Evolutionary conservation across 2,888 invertebrate genomes (phyloP), one percentile per base, ranked within the genome.

Genomic region (Electrophaes corylata): DNA sequence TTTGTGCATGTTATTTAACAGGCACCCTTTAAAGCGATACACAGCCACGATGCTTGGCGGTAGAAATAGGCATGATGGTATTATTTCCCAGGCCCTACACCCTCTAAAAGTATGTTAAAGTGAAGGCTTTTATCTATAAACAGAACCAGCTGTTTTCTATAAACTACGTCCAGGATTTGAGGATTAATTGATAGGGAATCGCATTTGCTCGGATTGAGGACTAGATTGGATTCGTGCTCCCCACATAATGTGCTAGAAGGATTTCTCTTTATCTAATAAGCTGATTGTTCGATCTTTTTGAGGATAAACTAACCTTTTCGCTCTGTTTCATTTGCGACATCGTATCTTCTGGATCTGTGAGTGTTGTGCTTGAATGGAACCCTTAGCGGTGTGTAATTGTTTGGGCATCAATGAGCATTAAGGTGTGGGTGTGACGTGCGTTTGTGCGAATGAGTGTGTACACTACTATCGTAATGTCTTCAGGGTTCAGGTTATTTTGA

Each of bases 101-200:
- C n/a, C n/a, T n/a, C n/a, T n/a, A n/a, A n/a, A n/a, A n/a, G n/a
- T n/a, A n/a, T n/a, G n/a, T n/a, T n/a, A n/a, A n/a, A n/a, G n/a
- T n/a, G n/a, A n/a, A n/a, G n/a, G n/a, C n/a, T n/a, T 40, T 14
- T 4, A 45, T 12, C 1, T 0, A 16, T 4, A 45, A 18, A 46
- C 23, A 46, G n/a, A 18, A 19, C 40, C 29, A 51, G n/a, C 46
- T 41, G 40, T 54, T 40, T 35, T 43, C 18, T 23, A 10, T 39
- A 20, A 45, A 40, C 58, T 59, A 46, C 50, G 41, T 16, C 29
- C 52, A 54, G 60, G 62, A 65, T 64, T 64, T 63, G 58, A 58
- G 67, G 67, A 65, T 65, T 67, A 67, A 65, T 66, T 63, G 59
- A 62, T 62, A 62, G 58, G 58, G 58, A 63, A 51, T 58, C 57